Evolutionary conservation across 2,888 invertebrate genomes (phyloP).

Genomic region (Sepiola atlantica): DNA sequence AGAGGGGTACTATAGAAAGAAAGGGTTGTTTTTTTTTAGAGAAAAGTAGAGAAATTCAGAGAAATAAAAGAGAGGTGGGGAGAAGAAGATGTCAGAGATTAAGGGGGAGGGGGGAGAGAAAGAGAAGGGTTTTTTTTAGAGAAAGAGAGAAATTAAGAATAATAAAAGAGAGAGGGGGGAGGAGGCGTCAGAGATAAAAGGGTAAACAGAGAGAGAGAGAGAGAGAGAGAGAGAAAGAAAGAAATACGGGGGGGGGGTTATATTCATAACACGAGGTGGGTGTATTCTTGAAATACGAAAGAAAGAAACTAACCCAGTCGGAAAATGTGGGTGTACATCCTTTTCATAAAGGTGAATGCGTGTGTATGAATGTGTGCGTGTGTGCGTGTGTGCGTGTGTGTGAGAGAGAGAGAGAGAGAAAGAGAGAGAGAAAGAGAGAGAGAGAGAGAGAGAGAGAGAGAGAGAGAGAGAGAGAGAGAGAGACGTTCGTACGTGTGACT

Average conservation of each 20-base stretch:
- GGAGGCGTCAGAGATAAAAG: not conserved
- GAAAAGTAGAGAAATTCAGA: not conserved
- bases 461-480: not conserved
- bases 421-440: not conserved
- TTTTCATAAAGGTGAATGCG: not conserved
- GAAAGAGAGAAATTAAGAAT: not conserved
- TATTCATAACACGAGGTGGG: not conserved
- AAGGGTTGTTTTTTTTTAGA: too few relatives aligned
- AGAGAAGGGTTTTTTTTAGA: too few relatives aligned
- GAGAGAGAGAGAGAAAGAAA: not conserved
- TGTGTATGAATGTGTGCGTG: not conserved
- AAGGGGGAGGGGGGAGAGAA: too few relatives aligned
- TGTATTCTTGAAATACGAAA: not conserved
- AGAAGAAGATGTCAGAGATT: not conserved
- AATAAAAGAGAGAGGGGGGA: not conserved
- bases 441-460: not conserved
- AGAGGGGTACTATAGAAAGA: too few relatives aligned
- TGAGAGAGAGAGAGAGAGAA: not conserved
- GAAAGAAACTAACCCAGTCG: not conserved
- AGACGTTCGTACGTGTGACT: not conserved
- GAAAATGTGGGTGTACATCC: not conserved
- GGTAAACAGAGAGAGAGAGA: too few relatives aligned
- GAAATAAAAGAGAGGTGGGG: not conserved
- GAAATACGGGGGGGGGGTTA: not conserved
- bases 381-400: conserved; percentile 46